Evolutionary conservation across 2,797 vertebrate genomes (phyloP), one percentile per base, ranked within the genome.

Genomic region (Nothura maculosa): DNA sequence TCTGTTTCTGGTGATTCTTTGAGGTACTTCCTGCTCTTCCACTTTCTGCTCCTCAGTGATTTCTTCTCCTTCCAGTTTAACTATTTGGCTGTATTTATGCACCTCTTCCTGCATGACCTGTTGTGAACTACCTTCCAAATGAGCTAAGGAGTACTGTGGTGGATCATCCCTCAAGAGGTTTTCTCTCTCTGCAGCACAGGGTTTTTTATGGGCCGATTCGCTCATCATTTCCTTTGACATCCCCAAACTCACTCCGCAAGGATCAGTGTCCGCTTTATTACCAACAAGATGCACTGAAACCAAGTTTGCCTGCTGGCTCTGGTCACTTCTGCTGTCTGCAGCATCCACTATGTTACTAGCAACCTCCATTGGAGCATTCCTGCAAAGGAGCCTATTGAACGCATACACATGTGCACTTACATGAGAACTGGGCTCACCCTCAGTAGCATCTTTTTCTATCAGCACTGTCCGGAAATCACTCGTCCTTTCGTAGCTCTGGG

Each of bases 1-100:
- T 97, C 97, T 97, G 81, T 98, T 98, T 93, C 98, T 98, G 0
- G 97, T 97, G 77, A 99, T 98, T 24, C 98, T 97, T 77, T 98
- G 98, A 87, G 97, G 92, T 38, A 97, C 92, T 32, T 97, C 97
- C 68, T 97, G 98, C 30, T 9, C 97, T 97, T 97, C 98, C 9
- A 97, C 91, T 93, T 98, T 99, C 79, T 97, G 97, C 48, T 99
- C 98, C 6, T 99, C 99, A 1, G 85, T 30, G 47, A 95, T 95
- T 45, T 97, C 97, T 92, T 98, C 98, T 75, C 96, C 80, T 77
- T 98, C 98, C 83, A 67, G 89, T 94, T 98, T 98, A 90, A 97
- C 78, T 68, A 89, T 67, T 2, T 97, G 97, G 84, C 92, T 92
- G 18, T 94, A 97, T 89, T 97, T 98, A 80, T 96, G 96, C 42